phyloP scores from a whole-genome alignment of 2,888 invertebrate genomes.

The Melinaea marsaeus region DNA sequence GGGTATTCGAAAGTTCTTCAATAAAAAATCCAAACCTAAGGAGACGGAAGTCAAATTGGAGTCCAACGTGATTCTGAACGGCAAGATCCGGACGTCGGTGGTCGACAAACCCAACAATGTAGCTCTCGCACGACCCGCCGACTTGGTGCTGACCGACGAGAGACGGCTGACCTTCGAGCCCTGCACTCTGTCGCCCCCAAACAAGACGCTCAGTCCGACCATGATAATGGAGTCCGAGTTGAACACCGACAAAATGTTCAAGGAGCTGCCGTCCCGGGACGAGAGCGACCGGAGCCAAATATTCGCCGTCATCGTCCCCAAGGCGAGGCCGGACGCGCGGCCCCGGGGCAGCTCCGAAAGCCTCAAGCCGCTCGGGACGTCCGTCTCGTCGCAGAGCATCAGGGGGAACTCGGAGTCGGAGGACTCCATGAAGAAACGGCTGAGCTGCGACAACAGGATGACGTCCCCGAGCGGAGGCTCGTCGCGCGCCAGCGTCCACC shows the following conservation, averaged over 20 bases:
- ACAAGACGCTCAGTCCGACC: constrained; percentile 65
- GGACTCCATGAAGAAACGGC: constrained; percentile 66
- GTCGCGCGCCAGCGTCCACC: constrained; percentile 62
- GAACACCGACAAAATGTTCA: constrained; percentile 67
- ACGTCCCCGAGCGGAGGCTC: constrained; percentile 53
- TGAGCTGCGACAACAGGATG: constrained; percentile 71
- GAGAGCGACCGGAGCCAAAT: constrained; percentile 60
- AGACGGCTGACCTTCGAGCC: constrained; percentile 59
- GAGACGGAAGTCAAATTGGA: constrained; percentile 78
- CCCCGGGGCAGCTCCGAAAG: constrained; percentile 58
- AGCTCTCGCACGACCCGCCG: constrained; percentile 53
- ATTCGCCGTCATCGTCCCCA: constrained; percentile 73
- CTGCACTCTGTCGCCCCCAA: constrained; percentile 68
- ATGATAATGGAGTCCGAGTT: constrained; percentile 63
- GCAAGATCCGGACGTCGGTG: constrained; percentile 51
- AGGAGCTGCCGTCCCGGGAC: constrained; percentile 55
- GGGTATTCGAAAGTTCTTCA: constrained; percentile 67
- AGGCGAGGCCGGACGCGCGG: constrained; percentile 49
- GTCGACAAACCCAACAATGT: constrained; percentile 58
- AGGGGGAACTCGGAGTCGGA: constrained; percentile 66
- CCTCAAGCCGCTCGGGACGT: constrained; percentile 53
- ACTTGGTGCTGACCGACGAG: constrained; percentile 54
- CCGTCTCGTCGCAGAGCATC: constrained; percentile 61
- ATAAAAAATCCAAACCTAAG: constrained; percentile 51
- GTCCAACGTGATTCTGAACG: constrained; percentile 37